Conservation (phyloP, 2,797 vertebrate species). For the Tarsius wallacei region DNA sequence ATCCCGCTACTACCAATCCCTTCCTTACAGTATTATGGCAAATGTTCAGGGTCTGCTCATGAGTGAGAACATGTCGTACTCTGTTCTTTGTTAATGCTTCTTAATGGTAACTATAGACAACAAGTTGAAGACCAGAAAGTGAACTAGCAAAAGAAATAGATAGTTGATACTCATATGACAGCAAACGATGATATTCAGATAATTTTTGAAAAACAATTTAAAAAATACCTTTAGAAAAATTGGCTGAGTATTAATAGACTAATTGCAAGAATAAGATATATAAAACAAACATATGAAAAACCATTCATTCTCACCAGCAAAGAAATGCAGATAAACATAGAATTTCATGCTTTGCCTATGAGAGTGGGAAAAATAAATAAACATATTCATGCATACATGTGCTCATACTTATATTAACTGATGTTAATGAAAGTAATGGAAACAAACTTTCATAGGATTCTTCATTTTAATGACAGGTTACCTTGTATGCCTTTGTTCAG, state of each 20-base stretch:
- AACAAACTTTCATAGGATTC: not conserved
- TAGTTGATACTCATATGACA: not conserved
- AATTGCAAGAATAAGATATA: not conserved
- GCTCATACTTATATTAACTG: not conserved
- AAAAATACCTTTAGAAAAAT: not conserved
- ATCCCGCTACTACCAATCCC: too few species aligned
- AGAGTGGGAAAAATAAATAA: not conserved
- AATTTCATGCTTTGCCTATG: not conserved
- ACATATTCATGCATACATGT: too few species aligned
- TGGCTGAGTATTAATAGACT: not conserved
- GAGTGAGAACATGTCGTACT: too few species aligned
- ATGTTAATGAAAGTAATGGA: not conserved
- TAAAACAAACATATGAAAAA: not conserved
- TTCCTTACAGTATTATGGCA: too few species aligned
- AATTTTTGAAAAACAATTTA: not conserved
- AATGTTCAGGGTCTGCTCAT: too few species aligned
- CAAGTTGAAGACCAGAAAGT: not conserved
- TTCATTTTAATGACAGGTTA: not conserved
- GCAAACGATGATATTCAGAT: not conserved
- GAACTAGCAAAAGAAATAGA: not conserved
- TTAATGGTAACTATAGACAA: not conserved
- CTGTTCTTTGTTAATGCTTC: not conserved
- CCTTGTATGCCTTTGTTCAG: not conserved
- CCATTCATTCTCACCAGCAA: not conserved
- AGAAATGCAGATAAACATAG: not conserved